Conservation (phyloP, 2,888 invertebrate species). For the Tortricodes alternella region DNA sequence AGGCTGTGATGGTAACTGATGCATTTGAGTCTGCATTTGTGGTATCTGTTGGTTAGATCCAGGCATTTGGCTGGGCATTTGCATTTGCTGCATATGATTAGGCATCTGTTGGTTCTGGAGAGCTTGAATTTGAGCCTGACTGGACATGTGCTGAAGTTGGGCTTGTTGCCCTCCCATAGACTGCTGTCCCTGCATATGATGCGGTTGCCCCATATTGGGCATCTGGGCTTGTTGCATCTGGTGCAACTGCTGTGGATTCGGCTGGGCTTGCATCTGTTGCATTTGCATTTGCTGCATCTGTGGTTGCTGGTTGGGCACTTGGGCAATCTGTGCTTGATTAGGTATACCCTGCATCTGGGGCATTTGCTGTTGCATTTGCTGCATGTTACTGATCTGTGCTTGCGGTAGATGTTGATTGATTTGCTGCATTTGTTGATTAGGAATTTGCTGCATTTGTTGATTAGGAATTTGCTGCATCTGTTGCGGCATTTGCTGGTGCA, state of each 20-base stretch:
- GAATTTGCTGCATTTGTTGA: conserved; percentile 80
- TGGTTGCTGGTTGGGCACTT: conserved; percentile 73
- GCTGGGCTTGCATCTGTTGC: conserved; percentile 77
- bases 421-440: conserved; percentile 80
- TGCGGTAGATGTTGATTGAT: conserved; percentile 76
- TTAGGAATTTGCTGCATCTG: conserved; percentile 80
- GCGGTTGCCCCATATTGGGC: conserved; percentile 71
- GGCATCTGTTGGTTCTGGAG: conserved; percentile 81
- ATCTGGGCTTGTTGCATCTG: conserved; percentile 78
- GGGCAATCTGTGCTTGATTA: conserved; percentile 72
- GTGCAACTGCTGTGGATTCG: conserved; percentile 76
- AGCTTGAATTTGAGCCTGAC: conserved; percentile 78
- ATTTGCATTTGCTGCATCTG: conserved; percentile 80
- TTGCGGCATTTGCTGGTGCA: conserved; percentile 79
- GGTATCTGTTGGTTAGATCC: conserved; percentile 76
- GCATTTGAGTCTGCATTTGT: conserved; percentile 79
- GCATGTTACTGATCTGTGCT: conserved; percentile 74
- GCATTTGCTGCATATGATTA: conserved; percentile 81
- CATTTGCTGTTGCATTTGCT: conserved; percentile 78
- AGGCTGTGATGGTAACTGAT: conserved; percentile 76
- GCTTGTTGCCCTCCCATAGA: conserved; percentile 72
- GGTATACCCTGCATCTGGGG: conserved; percentile 77
- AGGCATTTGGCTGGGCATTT: conserved; percentile 71
- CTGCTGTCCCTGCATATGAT: conserved; percentile 76
- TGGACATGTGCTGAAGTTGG: conserved; percentile 77